A percentile compares a stretch with the other conserved stretches of the same genome.
These are phyloP conservation scores for Subacronicta megacephala DNA, from an alignment of 2,888 invertebrate species.

Conservation along the genomic window DNA sequence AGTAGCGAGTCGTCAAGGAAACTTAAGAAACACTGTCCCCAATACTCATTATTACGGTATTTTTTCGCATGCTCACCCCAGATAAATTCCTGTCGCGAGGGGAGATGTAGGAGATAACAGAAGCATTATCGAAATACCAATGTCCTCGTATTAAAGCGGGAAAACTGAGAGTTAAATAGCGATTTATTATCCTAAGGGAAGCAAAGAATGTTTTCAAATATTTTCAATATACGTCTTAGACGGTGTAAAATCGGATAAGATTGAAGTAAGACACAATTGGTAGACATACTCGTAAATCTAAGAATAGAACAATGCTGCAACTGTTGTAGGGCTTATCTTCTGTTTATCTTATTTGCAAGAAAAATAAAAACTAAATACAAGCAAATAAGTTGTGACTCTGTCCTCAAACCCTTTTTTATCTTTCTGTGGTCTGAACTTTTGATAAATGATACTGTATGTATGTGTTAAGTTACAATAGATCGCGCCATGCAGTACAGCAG, in stretches of 20 bases:
- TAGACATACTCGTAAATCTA: too few species aligned
- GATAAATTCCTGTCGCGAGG: slow-evolving; percentile 79
- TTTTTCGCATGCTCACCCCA: slow-evolving; percentile 84
- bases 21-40: slow-evolving; percentile 72
- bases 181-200: slow-evolving; percentile 79
- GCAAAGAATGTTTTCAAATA: slow-evolving; percentile 52
- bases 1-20: slow-evolving; percentile 61
- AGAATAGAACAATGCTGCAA: too few species aligned
- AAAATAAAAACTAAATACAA: too few species aligned
- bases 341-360: too few species aligned
- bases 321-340: background rate
- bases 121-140: slow-evolving; percentile 88
- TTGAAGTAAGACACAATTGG: slow-evolving; percentile 1
- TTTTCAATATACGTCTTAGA: slow-evolving; percentile 43
- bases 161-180: slow-evolving; percentile 85
- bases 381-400: too few species aligned
- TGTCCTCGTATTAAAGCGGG: slow-evolving; percentile 85
- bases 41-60: slow-evolving; percentile 85
- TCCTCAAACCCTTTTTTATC: too few species aligned
- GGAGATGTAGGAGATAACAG: slow-evolving; percentile 85
- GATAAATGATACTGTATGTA: too few species aligned
- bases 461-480: too few species aligned
- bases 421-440: too few species aligned
- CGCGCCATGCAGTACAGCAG: too few species aligned
- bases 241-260: slow-evolving; percentile 6